Evolutionary conservation across 2,888 invertebrate species (phyloP).

Genomic region (Anthrax anthrax): DNA sequence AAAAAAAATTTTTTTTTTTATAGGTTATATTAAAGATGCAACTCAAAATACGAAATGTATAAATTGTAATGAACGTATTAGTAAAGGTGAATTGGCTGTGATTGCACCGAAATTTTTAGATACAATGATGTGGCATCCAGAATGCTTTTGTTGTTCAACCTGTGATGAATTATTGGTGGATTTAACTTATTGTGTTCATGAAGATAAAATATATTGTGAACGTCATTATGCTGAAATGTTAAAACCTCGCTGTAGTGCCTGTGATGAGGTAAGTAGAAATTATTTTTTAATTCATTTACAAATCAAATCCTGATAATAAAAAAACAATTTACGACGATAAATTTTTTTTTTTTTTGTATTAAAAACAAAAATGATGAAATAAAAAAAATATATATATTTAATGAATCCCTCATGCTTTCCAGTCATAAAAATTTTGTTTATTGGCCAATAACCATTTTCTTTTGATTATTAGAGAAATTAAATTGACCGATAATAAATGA

Average conservation of each 20-base stretch:
- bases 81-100: slow-evolving; percentile 68
- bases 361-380: too few relatives aligned
- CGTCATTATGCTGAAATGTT: slow-evolving; percentile 93
- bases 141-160: slow-evolving; percentile 78
- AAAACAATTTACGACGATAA: too few relatives aligned
- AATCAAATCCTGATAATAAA: too few relatives aligned
- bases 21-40: slow-evolving; percentile 48
- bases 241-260: slow-evolving; percentile 89
- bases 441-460: too few relatives aligned
- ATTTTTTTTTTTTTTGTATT: too few relatives aligned
- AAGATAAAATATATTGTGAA: slow-evolving; percentile 79
- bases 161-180: slow-evolving; percentile 92
- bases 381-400: too few relatives aligned
- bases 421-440: too few relatives aligned
- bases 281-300: background rate
- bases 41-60: slow-evolving; percentile 55
- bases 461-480: too few relatives aligned
- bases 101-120: slow-evolving; percentile 70
- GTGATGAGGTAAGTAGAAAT: slow-evolving; percentile 79
- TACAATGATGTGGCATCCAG: slow-evolving; percentile 73
- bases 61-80: slow-evolving; percentile 66
- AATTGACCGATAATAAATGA: too few relatives aligned
- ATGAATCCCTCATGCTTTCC: too few relatives aligned
- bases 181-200: slow-evolving; percentile 86
- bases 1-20: slow-evolving; percentile 14